These are phyloP conservation scores for Sylvia atricapilla DNA, from an alignment of 2,113 vertebrate species.

Conservation along the genomic window DNA sequence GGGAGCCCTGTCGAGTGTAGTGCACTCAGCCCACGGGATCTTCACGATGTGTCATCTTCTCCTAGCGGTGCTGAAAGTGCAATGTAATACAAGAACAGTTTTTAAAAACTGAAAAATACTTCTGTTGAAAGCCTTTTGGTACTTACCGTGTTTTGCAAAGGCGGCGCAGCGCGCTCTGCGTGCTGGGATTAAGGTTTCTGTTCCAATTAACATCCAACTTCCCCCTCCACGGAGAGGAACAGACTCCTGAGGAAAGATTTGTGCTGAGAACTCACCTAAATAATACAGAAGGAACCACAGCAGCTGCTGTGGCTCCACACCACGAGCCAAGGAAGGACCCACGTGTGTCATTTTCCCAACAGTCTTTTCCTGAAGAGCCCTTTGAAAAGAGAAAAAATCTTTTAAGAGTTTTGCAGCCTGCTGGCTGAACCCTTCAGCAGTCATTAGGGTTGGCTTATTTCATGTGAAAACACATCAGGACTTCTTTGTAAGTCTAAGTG, in stretches of 20 bases:
- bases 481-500: not conserved
- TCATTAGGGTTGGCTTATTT: not conserved
- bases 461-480: conserved; percentile 12
- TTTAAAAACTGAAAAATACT: not conserved
- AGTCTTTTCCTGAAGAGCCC: not conserved
- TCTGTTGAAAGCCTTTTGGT: not conserved
- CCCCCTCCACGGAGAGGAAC: not conserved
- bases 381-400: not conserved
- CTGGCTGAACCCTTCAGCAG: conserved; percentile 13
- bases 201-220: not conserved
- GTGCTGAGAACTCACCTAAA: not conserved
- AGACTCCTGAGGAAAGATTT: not conserved
- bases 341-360: not conserved
- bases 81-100: not conserved
- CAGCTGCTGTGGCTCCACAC: not conserved
- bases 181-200: not conserved
- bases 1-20: not conserved
- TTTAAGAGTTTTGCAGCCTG: not conserved
- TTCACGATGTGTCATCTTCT: not conserved
- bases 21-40: not conserved
- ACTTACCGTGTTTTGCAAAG: not conserved
- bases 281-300: not conserved
- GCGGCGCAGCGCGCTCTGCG: too few relatives aligned
- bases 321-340: not conserved
- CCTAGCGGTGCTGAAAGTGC: not conserved